Conservation (phyloP, 1,140 invertebrate genomes). For the Mactra quadrangularis region DNA sequence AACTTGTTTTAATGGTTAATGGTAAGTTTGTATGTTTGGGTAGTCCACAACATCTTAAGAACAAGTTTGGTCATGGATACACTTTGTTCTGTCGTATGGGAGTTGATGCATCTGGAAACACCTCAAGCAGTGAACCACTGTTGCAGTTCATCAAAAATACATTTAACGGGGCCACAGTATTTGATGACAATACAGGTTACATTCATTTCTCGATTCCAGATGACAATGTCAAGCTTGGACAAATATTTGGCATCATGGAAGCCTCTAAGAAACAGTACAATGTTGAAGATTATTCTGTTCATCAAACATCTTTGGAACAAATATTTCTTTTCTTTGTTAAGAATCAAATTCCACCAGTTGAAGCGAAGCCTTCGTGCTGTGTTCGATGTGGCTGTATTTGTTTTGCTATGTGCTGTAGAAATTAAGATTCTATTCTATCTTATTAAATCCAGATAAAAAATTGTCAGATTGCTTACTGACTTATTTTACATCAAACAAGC, state of each 20-base stretch:
- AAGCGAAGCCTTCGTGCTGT: constrained; percentile 56
- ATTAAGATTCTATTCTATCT: no score
- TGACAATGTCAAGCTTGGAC: constrained; percentile 85
- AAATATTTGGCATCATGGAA: constrained; percentile 88
- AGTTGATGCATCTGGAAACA: constrained; percentile 51
- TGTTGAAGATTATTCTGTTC: constrained; percentile 90
- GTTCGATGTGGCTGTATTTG: constrained; percentile 11
- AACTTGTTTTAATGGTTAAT: constrained; percentile 85
- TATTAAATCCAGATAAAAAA: no score
- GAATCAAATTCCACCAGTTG: constrained; percentile 80
- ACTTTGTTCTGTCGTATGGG: constrained; percentile 82
- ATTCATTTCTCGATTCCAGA: constrained; percentile 83
- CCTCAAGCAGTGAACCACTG: constrained; percentile 67
- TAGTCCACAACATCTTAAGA: constrained; percentile 84
- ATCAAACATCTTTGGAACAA: constrained; percentile 91
- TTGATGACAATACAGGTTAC: constrained; percentile 89
- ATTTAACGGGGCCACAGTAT: constrained; percentile 82
- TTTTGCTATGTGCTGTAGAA: no score
- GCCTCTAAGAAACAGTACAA: constrained; percentile 84
- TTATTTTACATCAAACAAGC: no score
- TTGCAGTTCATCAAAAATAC: constrained; percentile 71
- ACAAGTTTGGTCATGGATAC: constrained; percentile 82
- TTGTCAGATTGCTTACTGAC: no score
- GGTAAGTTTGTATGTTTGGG: constrained; percentile 83
- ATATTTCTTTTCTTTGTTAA: constrained; percentile 86